Evolutionary conservation across 1,140 invertebrate genomes (phyloP), one percentile per base, ranked within the genome.

Genomic region (Pseudomyrmex gracilis): DNA sequence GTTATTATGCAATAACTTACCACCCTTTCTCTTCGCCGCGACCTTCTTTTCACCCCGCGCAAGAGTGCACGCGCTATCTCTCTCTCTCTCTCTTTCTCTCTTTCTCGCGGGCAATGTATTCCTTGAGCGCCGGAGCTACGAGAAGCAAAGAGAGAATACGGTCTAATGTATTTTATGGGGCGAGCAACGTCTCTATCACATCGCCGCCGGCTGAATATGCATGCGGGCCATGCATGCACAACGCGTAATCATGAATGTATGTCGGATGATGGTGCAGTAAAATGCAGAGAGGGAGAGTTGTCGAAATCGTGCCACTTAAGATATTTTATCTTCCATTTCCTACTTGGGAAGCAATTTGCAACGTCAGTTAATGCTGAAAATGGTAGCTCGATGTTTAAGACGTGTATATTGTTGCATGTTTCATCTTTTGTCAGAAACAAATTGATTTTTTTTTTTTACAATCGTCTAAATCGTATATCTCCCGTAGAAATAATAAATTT

Each of bases 1-100:
- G 92, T 94, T 93, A 94, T 94, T 94, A 94, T 94, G 93, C 93
- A 93, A 94, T 94, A 94, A 94, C 90, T 94, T 94, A 93, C 87
- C 91, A 87, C 64, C 77, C 82, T 71, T 74, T 55, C 60, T 77
- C 34, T 34, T 34, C 34, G 34, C 34, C 22, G 10, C 82, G 73
- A 64, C 15, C 70, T 73, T 76, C 66, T 71, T 55, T 71, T 53
- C 34, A 58, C 43, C 53, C 34, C 34, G 5, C 34, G 34, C 4
- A 34, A 34, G 34, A 34, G 34, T 34, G 34, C 34, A 34, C 34
- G 34, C 34, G 2, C 34, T 5, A n/a, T n/a, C 5, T 34, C 34
- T 34, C 34, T 34, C 34, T 34, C 34, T 34, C 66, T 49, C 73
- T 12, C 24, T 12, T 10, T 12, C 47, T 12, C 63, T 12, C 17